Evolutionary conservation across 2,888 invertebrate genomes (phyloP).

Genomic region (Peribatodes rhomboidaria): DNA sequence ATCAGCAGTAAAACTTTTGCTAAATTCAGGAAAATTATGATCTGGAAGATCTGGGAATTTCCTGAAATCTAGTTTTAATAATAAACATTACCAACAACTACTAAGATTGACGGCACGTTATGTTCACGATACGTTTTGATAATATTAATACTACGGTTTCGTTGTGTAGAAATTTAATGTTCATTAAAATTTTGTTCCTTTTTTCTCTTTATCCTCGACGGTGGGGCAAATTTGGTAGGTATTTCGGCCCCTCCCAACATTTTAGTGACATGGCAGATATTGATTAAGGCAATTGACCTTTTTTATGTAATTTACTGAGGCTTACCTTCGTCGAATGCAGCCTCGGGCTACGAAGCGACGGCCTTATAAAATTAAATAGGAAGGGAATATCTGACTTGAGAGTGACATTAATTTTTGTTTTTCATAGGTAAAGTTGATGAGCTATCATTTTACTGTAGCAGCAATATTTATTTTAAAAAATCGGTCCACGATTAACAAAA

Average conservation of each 20-base stretch:
- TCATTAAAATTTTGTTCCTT: background rate
- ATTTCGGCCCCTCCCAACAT: background rate
- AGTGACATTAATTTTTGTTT: slow-evolving; percentile 7
- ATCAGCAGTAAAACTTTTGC: too few species aligned
- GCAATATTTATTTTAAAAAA: too few species aligned
- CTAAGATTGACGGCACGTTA: too few species aligned
- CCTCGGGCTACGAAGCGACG: slow-evolving; percentile 18
- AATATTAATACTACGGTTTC: too few species aligned
- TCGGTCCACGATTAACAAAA: too few species aligned
- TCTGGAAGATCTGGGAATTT: too few species aligned
- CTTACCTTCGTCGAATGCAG: slow-evolving; percentile 10
- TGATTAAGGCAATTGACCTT: slow-evolving; percentile 57
- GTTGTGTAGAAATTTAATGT: too few species aligned
- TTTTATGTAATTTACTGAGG: slow-evolving; percentile 35
- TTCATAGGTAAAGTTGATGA: background rate
- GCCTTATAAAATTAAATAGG: slow-evolving; percentile 14
- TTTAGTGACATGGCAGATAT: slow-evolving; percentile 53
- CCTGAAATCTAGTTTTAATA: too few species aligned
- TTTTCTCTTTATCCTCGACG: background rate
- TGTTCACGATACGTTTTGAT: too few species aligned
- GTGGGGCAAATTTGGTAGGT: background rate
- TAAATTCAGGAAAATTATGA: too few species aligned
- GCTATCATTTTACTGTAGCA: too few species aligned
- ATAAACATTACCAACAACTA: too few species aligned
- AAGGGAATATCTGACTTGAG: slow-evolving; percentile 5